phyloP scores from a whole-genome alignment of 2,113 vertebrate species.

The Catharus minimus region DNA sequence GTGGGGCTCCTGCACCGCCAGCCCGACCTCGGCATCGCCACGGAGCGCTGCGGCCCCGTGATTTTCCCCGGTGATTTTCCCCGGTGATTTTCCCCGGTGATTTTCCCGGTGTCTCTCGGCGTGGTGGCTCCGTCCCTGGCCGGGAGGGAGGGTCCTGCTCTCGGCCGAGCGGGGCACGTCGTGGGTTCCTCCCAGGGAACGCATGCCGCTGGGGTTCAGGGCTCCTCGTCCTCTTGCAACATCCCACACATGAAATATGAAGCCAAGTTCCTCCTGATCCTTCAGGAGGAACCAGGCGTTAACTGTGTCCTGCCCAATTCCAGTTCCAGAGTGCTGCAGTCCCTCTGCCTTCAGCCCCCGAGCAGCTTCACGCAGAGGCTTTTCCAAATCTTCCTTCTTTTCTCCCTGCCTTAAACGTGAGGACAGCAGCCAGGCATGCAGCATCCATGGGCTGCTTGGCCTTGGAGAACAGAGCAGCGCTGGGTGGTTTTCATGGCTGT shows the following conservation, averaged over 20 bases:
- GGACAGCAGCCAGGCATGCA: neutral
- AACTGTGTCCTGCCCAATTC: constrained; percentile 32
- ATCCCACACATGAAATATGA: constrained; percentile 44
- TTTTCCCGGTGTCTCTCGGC: neutral
- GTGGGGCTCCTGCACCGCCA: neutral
- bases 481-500: fast-evolving
- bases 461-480: neutral
- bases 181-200: neutral
- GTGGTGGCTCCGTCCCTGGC: neutral
- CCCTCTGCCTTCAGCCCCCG: neutral
- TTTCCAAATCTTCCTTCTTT: neutral
- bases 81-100: neutral
- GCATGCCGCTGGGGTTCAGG: neutral
- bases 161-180: neutral
- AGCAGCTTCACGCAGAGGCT: neutral
- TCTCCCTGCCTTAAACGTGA: neutral
- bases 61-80: neutral
- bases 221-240: constrained; percentile 45
- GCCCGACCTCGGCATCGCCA: no score
- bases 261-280: constrained; percentile 53
- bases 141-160: neutral
- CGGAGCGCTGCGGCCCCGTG: no score
- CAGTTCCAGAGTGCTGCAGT: neutral
- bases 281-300: neutral
- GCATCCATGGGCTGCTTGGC: neutral